Base-by-base conservation (phyloP, 2,113 vertebrate genomes). In the Shinisaurus crocodilurus region DNA sequence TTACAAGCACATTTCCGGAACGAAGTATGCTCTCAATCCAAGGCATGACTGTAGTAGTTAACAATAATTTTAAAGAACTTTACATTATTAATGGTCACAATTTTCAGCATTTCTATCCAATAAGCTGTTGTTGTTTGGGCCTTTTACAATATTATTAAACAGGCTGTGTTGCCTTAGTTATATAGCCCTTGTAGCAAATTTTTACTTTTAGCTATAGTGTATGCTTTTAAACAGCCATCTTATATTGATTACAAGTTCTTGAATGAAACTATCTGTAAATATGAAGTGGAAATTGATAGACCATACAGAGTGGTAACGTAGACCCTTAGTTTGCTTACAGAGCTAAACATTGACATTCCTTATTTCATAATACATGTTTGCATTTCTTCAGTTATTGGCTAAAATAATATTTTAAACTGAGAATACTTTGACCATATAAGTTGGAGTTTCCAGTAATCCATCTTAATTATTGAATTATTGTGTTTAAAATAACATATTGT, bases 401-500 rank as follows among this genome's bases (percentile, higher is more conserved):
- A 34, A 80, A 80, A 65, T 12, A 32, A 6, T 45, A 12, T 89
- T 65, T 83, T n/a, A 48, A 23, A 40, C 12, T 67, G 57, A 40
- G 34, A 48, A 34, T 40, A 83, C 5, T 37, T 29, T 4, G 20
- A 25, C 2, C 37, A 25, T 29, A 20, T 83, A 37, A 9, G n/a
- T 40, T 84, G 25, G 37, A 83, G 67, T 69, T 45, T 85, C 32
- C 15, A 34, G 65, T 43, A 85, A 29, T n/a, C 15, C 72, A 54
- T 85, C 40, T 20, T 85, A 15, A 84, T 84, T 67, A 84, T 6
- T 45, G 63, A 63, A 20, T 63, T 88, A 91, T 84, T 89, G 7
- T 23, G 8, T 92, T 94, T 88, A 70, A 85, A 92, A 94, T 89
- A 94, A 93, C 34, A 63, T 23, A 32, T 92, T 57, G 29, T 80